Conservation (phyloP, 1,140 invertebrate species). For the Apis mellifera region DNA sequence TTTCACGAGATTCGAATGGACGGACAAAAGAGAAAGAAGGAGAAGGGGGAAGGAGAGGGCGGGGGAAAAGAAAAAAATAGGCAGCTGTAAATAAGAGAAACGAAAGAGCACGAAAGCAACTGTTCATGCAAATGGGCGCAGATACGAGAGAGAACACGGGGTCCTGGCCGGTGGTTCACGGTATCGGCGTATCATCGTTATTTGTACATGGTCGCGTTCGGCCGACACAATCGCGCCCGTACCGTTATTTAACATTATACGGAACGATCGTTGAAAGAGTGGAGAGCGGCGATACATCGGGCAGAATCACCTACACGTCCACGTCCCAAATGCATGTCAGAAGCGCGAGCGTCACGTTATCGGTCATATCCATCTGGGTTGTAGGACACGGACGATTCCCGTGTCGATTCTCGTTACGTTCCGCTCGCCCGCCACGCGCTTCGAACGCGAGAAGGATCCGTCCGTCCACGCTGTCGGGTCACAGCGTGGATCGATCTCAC, state of each 20-base stretch:
- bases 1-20: no score
- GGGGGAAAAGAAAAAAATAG: no score
- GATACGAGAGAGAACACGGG: slow-evolving; percentile 17
- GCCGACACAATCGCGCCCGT: slow-evolving; percentile 29
- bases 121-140: slow-evolving; percentile 14
- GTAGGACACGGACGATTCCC: slow-evolving; percentile 50
- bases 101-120: neutral
- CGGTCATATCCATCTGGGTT: slow-evolving; percentile 59
- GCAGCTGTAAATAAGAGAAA: neutral
- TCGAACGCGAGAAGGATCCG: slow-evolving; percentile 16
- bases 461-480: slow-evolving; percentile 51
- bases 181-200: slow-evolving; percentile 44
- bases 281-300: slow-evolving; percentile 16
- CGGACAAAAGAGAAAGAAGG: no score
- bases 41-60: no score
- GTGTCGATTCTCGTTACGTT: slow-evolving; percentile 61
- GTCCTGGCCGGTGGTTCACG: neutral
- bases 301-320: slow-evolving; percentile 41
- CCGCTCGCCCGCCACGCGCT: slow-evolving; percentile 45
- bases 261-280: slow-evolving; percentile 32
- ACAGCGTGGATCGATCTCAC: slow-evolving; percentile 63
- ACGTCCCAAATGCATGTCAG: slow-evolving; percentile 35
- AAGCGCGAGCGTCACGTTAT: slow-evolving; percentile 38
- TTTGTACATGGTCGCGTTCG: slow-evolving; percentile 42
- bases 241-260: slow-evolving; percentile 52